phyloP scores from a whole-genome alignment of 2,797 vertebrate species.

The Smutsia temminckii region DNA sequence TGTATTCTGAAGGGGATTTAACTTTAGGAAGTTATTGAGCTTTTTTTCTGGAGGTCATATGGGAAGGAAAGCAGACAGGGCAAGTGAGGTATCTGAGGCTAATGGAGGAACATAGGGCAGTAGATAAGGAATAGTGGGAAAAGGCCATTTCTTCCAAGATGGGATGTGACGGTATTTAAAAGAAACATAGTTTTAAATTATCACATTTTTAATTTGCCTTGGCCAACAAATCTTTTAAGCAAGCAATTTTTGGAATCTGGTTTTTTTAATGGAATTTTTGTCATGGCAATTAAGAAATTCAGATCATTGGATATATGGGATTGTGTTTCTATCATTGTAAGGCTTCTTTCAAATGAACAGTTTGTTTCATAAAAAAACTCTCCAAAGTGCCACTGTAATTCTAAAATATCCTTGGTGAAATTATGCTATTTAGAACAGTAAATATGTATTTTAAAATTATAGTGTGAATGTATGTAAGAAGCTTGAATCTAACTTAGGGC shows the following conservation, averaged over 20 bases:
- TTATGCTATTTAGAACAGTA: not conserved
- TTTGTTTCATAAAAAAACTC: not conserved
- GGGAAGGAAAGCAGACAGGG: not conserved
- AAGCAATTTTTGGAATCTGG: slow-evolving; percentile 3
- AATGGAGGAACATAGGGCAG: not conserved
- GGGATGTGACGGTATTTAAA: not conserved
- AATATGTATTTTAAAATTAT: not conserved
- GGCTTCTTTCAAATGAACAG: not conserved
- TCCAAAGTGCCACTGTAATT: not conserved
- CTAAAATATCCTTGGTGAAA: not conserved
- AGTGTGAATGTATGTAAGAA: not conserved
- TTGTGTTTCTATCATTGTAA: not conserved
- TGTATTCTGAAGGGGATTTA: not conserved
- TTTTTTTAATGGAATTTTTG: not conserved
- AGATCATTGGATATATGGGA: not conserved
- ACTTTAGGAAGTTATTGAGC: not conserved
- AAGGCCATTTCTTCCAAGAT: not conserved
- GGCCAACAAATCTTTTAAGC: not conserved
- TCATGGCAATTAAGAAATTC: not conserved
- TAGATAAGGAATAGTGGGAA: not conserved
- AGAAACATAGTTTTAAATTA: not conserved
- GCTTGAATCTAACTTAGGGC: not conserved
- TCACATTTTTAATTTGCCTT: not conserved
- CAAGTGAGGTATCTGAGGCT: not conserved
- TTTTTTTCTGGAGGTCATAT: not conserved